phyloP scores from a whole-genome alignment of 2,888 invertebrate species.

The Ligdia adustata region DNA sequence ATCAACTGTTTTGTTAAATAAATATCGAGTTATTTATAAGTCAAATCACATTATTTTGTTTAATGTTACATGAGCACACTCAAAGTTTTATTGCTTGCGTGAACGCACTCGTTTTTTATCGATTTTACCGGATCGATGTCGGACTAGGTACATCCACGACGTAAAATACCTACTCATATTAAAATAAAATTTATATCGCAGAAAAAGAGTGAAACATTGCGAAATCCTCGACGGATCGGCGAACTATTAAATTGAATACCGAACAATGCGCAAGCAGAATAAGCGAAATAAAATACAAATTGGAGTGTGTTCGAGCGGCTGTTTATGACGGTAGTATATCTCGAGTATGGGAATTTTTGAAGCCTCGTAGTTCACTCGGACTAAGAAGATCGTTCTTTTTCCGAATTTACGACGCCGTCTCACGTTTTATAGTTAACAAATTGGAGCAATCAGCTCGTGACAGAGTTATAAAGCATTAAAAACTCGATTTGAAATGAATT shows the following conservation, averaged over 20 bases:
- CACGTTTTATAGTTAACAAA: slow-evolving; percentile 68
- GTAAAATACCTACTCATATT: too few species aligned
- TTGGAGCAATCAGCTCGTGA: slow-evolving; percentile 66
- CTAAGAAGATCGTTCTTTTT: slow-evolving; percentile 44
- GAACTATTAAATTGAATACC: slow-evolving; percentile 51
- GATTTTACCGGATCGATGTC: slow-evolving; percentile 1
- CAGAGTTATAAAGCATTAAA: slow-evolving; percentile 61
- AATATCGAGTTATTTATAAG: too few species aligned
- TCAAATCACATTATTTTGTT: too few species aligned
- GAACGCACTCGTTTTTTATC: background rate
- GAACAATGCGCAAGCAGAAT: slow-evolving; percentile 42
- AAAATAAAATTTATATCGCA: slow-evolving; percentile 40
- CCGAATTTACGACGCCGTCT: slow-evolving; percentile 55
- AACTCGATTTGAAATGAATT: slow-evolving; percentile 50
- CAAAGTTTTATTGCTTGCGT: background rate
- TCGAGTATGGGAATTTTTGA: slow-evolving; percentile 33
- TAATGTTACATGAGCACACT: too few species aligned
- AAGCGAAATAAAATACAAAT: slow-evolving; percentile 44
- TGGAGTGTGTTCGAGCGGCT: slow-evolving; percentile 17
- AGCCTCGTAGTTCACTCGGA: slow-evolving; percentile 17
- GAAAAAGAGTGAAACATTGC: slow-evolving; percentile 38
- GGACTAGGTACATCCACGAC: slow-evolving; percentile 5
- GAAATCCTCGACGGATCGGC: slow-evolving; percentile 30
- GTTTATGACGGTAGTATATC: slow-evolving; percentile 61
- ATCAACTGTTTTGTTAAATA: too few species aligned